Evolutionary conservation across 2,797 vertebrate genomes (phyloP).

Genomic region (Acomys russatus): DNA sequence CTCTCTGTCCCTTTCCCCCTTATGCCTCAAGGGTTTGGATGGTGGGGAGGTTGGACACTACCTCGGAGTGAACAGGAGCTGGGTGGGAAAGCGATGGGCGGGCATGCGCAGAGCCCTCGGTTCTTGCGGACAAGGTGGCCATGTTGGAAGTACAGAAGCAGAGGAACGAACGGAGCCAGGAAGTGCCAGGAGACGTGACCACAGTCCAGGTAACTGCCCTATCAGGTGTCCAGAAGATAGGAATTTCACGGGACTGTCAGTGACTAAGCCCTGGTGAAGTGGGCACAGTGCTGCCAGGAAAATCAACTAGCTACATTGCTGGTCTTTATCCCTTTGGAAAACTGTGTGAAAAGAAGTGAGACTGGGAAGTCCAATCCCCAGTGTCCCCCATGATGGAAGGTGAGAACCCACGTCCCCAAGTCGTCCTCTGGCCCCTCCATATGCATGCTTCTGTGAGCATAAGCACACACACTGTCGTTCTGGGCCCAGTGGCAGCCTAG

Average conservation of each 20-base stretch:
- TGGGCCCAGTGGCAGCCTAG: too few relatives aligned
- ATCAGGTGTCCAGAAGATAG: background rate
- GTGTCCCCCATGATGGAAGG: background rate
- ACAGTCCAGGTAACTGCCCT: background rate
- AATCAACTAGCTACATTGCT: background rate
- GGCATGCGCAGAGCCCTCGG: too few relatives aligned
- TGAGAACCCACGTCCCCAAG: background rate
- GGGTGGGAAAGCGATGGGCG: too few relatives aligned
- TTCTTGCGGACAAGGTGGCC: background rate
- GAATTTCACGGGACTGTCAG: background rate
- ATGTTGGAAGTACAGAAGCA: background rate
- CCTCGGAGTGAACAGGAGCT: too few relatives aligned
- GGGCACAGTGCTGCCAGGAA: background rate
- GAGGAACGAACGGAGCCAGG: background rate
- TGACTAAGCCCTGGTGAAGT: background rate
- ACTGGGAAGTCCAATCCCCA: background rate
- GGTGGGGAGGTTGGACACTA: too few relatives aligned
- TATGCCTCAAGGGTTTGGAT: too few relatives aligned
- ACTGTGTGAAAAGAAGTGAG: background rate
- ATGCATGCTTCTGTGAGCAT: background rate
- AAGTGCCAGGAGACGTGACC: background rate
- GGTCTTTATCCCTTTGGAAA: background rate
- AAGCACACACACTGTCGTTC: background rate
- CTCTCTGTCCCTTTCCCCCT: too few relatives aligned
- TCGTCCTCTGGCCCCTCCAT: background rate